Conservation (phyloP, 1,140 invertebrate genomes). For the Diprion similis region DNA sequence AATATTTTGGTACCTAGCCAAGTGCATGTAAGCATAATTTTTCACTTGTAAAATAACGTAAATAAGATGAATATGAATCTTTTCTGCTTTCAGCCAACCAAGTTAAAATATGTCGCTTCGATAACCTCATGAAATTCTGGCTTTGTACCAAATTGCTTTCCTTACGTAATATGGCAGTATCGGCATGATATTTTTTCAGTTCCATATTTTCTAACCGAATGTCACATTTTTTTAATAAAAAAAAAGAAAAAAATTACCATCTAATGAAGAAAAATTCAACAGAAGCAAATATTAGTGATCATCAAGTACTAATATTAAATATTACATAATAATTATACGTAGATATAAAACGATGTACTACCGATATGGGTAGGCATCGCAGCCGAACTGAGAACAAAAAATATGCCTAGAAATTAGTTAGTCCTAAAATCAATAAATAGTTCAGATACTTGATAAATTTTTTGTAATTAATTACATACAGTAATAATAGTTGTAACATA, state of each 20-base stretch:
- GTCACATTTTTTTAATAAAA: background rate
- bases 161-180: conserved; percentile 53
- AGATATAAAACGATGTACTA: background rate
- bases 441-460: background rate
- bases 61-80: no score
- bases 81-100: background rate
- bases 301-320: background rate
- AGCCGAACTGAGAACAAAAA: background rate
- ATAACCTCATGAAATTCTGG: background rate
- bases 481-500: conserved; percentile 6
- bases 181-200: conserved; percentile 40
- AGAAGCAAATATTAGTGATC: background rate
- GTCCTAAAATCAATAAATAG: conserved; percentile 8
- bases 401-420: background rate
- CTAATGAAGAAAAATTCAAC: background rate
- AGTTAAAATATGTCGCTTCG: background rate
- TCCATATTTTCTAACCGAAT: background rate
- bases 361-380: background rate
- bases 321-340: background rate
- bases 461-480: background rate
- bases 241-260: background rate
- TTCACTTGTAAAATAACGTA: background rate
- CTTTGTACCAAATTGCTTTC: conserved; percentile 42
- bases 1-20: conserved; percentile 7
- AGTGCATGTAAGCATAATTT: background rate